Percentiles rank a stretch among this genome's conserved stretches.
phyloP scores from a whole-genome alignment of 2,113 vertebrate species.

The Pampusana beccarii region DNA sequence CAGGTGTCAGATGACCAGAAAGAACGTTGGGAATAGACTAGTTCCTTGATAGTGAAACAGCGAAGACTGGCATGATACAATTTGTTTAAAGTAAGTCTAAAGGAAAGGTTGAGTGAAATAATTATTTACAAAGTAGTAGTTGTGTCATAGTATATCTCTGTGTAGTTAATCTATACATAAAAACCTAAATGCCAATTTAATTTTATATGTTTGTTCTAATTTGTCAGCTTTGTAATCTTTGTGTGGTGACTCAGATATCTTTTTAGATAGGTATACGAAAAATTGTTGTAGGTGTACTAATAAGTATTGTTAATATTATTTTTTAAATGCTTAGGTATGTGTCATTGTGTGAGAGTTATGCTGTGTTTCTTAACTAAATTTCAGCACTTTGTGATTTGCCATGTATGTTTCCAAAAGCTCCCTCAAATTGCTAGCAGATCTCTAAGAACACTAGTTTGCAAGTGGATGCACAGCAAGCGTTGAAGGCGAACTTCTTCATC shows the following conservation, averaged over 20 bases:
- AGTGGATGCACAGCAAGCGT: too few relatives aligned
- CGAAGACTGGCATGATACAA: not conserved
- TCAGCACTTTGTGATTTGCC: not conserved
- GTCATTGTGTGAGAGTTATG: not conserved
- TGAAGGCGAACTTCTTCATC: not conserved
- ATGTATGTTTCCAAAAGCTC: not conserved
- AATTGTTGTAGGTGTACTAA: not conserved
- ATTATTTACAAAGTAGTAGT: not conserved
- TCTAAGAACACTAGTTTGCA: not conserved
- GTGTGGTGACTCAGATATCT: not conserved
- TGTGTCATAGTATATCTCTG: not conserved
- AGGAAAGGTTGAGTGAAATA: not conserved
- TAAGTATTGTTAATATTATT: not conserved
- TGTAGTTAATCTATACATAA: not conserved
- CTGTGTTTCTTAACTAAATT: not conserved
- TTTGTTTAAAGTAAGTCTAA: not conserved
- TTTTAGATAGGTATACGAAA: not conserved
- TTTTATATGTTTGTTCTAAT: rapidly evolving
- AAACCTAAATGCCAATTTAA: not conserved
- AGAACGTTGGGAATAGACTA: not conserved
- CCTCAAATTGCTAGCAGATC: not conserved
- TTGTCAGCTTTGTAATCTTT: not conserved
- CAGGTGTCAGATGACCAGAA: not conserved
- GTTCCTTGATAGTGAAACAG: not conserved
- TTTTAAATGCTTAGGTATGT: not conserved